Evolutionary conservation across 2,888 invertebrate genomes (phyloP).

Genomic region (Drosophila heteroneura): DNA sequence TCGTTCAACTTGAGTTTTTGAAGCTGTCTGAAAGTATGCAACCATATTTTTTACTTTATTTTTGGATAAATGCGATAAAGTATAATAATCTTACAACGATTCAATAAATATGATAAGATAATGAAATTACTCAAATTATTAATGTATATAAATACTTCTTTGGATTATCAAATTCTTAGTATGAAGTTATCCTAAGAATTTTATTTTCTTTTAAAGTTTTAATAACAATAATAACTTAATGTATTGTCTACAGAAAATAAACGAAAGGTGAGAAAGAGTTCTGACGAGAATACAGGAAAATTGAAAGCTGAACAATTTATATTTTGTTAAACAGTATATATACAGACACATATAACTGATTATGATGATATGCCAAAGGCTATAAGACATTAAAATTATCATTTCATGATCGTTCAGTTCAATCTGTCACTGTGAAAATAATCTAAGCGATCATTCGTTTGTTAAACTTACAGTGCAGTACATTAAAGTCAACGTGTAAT

Average conservation of each 20-base stretch:
- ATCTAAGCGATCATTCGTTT: slow-evolving; percentile 9
- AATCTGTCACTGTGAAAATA: slow-evolving; percentile 29
- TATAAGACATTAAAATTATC: neutral
- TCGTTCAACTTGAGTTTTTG: slow-evolving; percentile 7
- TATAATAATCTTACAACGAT: neutral
- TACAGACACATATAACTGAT: too few species aligned
- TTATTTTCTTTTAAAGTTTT: too few species aligned
- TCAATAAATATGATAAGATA: neutral
- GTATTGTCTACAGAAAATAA: neutral
- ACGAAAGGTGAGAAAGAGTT: neutral
- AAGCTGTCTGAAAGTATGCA: slow-evolving; percentile 64
- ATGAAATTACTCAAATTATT: neutral
- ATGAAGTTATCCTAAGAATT: neutral
- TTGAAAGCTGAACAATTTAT: neutral
- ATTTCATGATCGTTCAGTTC: slow-evolving; percentile 17
- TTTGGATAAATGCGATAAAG: neutral
- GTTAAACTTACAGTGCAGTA: slow-evolving; percentile 55
- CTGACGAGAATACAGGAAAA: neutral
- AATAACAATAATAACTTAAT: neutral
- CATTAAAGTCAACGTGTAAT: slow-evolving; percentile 68
- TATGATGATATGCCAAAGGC: neutral
- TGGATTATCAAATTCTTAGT: accelerated
- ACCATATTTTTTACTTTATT: neutral
- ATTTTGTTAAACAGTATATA: too few species aligned
- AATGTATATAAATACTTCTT: neutral